Evolutionary conservation across 1,140 invertebrate species (phyloP), one percentile per base, ranked within the genome.

Genomic region (Trigoniulus corallinus): DNA sequence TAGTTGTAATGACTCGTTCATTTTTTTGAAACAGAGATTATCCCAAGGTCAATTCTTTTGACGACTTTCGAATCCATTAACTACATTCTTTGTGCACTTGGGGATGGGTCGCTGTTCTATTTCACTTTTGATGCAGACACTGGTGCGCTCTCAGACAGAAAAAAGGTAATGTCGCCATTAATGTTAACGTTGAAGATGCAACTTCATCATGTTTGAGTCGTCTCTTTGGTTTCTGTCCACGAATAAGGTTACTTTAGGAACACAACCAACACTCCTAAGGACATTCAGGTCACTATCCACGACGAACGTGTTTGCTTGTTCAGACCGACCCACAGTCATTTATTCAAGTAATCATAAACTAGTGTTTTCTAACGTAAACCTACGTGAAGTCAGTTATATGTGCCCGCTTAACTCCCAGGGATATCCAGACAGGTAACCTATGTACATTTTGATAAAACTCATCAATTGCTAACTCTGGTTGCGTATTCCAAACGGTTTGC

Each of bases 281-380:
- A 91, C 87, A 18, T 98, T 98, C 62, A 76, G 80, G 55, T 93
- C 92, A 2, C 71, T 89, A 42, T 84, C 87, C 7, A 93, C 89
- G 0, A 92, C 84, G 15, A 98, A 97, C 70, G 91, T 99, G 2
- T 98, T 99, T 71, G 95, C 93, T 12, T 98, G 95, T 64, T 96
- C 91, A 0, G 94, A 99, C 68, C 75, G 94, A 45, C 95, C 95
- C 0, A 96, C 94, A 0, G 94, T 99, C 1, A 97, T 98, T 56
- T 98, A 98, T 70, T 96, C 91, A 7, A 95, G 89, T 7, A 98
- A 98, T 72, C 88, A 97, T 63, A 98, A 98, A 69, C 72, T 99
- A 2, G 92, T 98, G 0, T 98, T 98, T 70, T 97, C 93, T 22
- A 98, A 98, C 72, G 95, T 99, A 1, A 99, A 99, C 69, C 72